phyloP scores from a whole-genome alignment of 1,140 invertebrate genomes.

The Drosophila subobscura region DNA sequence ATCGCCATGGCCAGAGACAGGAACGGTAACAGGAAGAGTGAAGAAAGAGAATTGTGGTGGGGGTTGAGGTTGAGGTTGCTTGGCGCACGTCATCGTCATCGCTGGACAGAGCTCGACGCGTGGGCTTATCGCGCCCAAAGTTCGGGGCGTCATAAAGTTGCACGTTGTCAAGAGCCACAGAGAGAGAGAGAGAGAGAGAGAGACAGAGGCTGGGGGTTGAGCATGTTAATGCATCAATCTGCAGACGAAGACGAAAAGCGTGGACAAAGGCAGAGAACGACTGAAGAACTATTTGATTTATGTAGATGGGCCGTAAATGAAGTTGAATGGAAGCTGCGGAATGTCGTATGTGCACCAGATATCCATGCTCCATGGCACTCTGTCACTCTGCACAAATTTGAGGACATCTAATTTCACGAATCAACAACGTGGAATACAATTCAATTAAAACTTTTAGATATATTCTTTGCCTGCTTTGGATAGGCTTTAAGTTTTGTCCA shows the following conservation, averaged over 20 bases:
- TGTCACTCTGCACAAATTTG: background rate
- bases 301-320: constrained; percentile 44
- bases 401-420: no score
- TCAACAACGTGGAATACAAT: no score
- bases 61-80: constrained; percentile 11
- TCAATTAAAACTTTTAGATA: no score
- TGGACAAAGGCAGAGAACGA: constrained; percentile 24
- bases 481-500: background rate
- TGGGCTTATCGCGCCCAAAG: constrained; percentile 75
- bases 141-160: constrained; percentile 66
- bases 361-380: background rate
- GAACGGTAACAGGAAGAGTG: constrained; percentile 5
- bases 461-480: no score
- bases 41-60: background rate
- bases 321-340: constrained; percentile 25
- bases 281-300: constrained; percentile 70
- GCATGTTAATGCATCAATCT: constrained; percentile 55
- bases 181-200: constrained; percentile 2
- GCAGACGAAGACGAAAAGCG: constrained; percentile 29
- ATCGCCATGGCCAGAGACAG: background rate
- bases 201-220: constrained; percentile 6
- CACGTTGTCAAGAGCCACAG: constrained; percentile 59
- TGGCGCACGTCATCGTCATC: constrained; percentile 51
- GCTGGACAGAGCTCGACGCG: constrained; percentile 46
- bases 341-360: constrained; percentile 24